Base-by-base conservation (phyloP, 2,888 invertebrate species). In the Apamea crenata region DNA sequence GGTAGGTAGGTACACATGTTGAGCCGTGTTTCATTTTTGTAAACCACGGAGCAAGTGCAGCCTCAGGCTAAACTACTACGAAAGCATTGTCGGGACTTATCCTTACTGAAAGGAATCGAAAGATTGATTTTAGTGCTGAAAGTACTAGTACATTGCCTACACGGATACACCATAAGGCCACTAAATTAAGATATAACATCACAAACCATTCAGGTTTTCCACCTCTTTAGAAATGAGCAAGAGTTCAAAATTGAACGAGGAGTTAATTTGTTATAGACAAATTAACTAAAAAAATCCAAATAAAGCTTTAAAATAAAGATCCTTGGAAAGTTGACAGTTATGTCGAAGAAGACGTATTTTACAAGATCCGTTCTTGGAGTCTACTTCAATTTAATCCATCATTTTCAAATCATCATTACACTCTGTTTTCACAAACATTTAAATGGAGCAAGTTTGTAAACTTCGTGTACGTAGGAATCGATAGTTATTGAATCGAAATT, bases 401-500 rank as follows among this genome's bases (percentile, higher is more conserved):
- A 77, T 78, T 74, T 61, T 47, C 40, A 69, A 68, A 66, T 68
- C 40, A 68, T 1, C 14, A 74, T 68, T 71, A 71, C 47, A 78
- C 44, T 78, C 65, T 78, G 65, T 71, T 77, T 78, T 75, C 71
- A 61, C 78, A 83, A 83, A 70, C 77, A 80, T 77, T 81, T 78
- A 67, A 81, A 78, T 74, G 80, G 78, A 72, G 47, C 40, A 63
- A 80, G 80, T 87, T 84, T 61, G 69, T 74, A 74, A 80, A 82
- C 72, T 78, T 66, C 40, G 44, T 79, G 79, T 73, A 81, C 72
- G 69, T 77, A 67, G 73, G 69, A 80, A 80, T 86, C 87, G 80
- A 85, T 87, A 80, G 84, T 89, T 89, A 90, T 89, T 88, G 83
- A 90, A 90, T 87, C 68, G 77, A 80, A 89, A 91, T 91, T 91